Base-by-base conservation (phyloP, 1,140 invertebrate species). In the Triops cancriformis region DNA sequence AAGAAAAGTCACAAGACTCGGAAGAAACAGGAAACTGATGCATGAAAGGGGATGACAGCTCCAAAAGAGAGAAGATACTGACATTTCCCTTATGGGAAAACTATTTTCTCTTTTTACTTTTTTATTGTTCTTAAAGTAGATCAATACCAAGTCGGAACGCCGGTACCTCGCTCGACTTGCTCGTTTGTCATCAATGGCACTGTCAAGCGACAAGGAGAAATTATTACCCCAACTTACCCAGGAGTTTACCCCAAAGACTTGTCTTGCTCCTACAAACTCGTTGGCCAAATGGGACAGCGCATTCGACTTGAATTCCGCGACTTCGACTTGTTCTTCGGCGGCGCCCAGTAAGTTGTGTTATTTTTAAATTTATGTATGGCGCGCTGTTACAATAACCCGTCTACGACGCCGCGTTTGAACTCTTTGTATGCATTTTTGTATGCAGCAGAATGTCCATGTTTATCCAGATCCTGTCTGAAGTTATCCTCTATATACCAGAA, bases 271-370 rank as follows among this genome's bases (percentile, higher is more conserved):
- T 98, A 98, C 87, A 91, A 94, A 85, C 96, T 99, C 85, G 89
- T 94, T 81, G 98, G 98, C n/a, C 89, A 89, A 81, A 88, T 89
- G 28, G 91, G 92, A 76, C 94, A 99, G 86, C 88, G 98, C 82
- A 94, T 99, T 80, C 91, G 95, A 79, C 88, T 99, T 79, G 95
- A 96, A 86, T 99, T 99, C 88, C 89, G 95, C 82, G 98, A 99
- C 86, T 99, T 99, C 86, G 97, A 98, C 86, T 89, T 99, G 76
- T 98, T 98, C 87, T 98, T 95, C 86, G 98, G 98, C 81, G 98
- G 97, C 81, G 92, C 96, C 82, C 98, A 99, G 97, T 99, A 88
- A 94, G 93, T 92, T 76, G 14, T 11, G 26, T 26, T 6, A n/a
- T 77, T 78, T 74, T 77, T 11, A n/a, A n/a, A n/a, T n/a, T n/a